Base-by-base conservation (phyloP, 2,888 invertebrate species). In the Erebia palarica region DNA sequence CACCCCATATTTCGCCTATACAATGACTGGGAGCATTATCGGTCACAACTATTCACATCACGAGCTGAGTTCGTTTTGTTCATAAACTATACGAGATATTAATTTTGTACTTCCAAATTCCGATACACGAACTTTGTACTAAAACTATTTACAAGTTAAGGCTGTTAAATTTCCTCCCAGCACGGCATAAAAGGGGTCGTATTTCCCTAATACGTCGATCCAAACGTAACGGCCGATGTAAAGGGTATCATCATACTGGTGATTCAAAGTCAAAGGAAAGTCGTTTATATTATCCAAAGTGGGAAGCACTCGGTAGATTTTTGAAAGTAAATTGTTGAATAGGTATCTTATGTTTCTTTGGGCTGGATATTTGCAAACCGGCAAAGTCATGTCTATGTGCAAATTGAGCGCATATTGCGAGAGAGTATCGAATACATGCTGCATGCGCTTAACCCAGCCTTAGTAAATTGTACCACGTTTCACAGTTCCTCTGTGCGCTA, bases 191-290 rank as follows among this genome's bases (percentile, higher is more conserved):
- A 88, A 87, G 78, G 79, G 78, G 80, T 84, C 84, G 82, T 86
- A 88, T 88, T 87, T 86, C 85, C 86, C 82, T 84, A 88, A 87
- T 86, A 87, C 84, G 82, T 85, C 80, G 81, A 78, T 80, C 76
- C 78, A 76, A 76, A 78, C 80, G 79, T 82, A 77, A 81, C 78
- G 75, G 72, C 16, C 55, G 55, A 55, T 55, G 8, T 8, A 8
- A 55, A 55, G 55, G 18, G 16, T 16, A 18, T 18, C 10, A 53
- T 16, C 55, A 55, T 10, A 55, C 55, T 55, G 3, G 51, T 2
- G 51, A 11, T 55, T 55, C 36, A 7, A 36, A 36, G 36, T 36
- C 36, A 7, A 36, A 36, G 36, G 36, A 36, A 36, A 36, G 36
- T 36, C 36, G 7, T 36, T 36, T 36, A 7, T 36, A 36, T 36